These are phyloP conservation scores for Onthophagus taurus DNA, from an alignment of 1,140 invertebrate genomes.

Conservation along the genomic window DNA sequence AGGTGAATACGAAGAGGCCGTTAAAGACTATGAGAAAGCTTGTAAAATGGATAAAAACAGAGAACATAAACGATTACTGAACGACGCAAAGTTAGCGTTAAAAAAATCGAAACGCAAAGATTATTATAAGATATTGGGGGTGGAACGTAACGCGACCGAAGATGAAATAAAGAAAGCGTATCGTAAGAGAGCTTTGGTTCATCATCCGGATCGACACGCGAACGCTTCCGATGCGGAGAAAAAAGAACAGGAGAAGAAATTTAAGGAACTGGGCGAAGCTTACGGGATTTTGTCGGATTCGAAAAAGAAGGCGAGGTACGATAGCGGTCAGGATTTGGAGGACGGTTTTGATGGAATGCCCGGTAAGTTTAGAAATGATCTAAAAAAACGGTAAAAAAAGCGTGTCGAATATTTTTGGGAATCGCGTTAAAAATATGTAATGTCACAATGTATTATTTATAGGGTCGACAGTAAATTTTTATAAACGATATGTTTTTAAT, in stretches of 20 bases:
- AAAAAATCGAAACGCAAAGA: conserved; percentile 94
- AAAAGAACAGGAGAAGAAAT: conserved; percentile 87
- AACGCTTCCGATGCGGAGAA: conserved; percentile 73
- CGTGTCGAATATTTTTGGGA: no score
- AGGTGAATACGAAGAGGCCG: conserved; percentile 79
- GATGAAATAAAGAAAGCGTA: conserved; percentile 97
- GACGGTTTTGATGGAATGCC: conserved; percentile 47
- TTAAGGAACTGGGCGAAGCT: conserved; percentile 96
- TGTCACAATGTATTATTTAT: no score
- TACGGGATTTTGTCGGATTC: conserved; percentile 91
- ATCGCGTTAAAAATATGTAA: no score
- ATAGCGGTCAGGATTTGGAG: conserved; percentile 84
- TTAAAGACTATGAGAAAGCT: conserved; percentile 82
- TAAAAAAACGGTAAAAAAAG: no score
- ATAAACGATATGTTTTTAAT: no score
- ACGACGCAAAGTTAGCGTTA: conserved; percentile 78
- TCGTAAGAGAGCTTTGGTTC: conserved; percentile 77
- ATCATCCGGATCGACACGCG: conserved; percentile 87
- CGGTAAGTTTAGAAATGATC: no score
- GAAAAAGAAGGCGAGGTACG: conserved; percentile 85
- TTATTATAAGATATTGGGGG: conserved; percentile 93
- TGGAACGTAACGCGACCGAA: conserved; percentile 73
- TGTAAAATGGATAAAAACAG: conserved; percentile 76
- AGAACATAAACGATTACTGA: conserved; percentile 64
- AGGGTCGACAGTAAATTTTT: no score